Conservation (phyloP, 2,797 vertebrate species). For the Heteromormyrus szaboi region DNA sequence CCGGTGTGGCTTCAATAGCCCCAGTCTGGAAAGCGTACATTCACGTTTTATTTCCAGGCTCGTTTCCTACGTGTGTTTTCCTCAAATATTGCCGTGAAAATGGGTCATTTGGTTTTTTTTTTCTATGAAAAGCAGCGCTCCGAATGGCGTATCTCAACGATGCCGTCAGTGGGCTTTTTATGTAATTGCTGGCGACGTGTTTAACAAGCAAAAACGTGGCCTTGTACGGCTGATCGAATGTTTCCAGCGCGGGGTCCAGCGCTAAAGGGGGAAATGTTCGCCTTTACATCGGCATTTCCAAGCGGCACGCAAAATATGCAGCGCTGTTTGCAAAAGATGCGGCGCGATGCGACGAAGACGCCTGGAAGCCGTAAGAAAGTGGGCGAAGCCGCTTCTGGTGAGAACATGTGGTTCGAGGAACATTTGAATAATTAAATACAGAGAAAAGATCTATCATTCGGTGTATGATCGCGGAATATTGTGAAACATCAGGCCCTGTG, state of each 20-base stretch:
- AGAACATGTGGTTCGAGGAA: conserved; percentile 36
- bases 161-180: conserved; percentile 23
- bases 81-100: conserved; percentile 37
- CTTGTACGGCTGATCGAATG: conserved; percentile 6
- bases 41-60: conserved; percentile 27
- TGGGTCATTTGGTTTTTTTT: conserved; percentile 43
- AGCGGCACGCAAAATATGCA: conserved; percentile 7
- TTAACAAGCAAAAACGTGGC: conserved; percentile 26
- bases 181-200: conserved; percentile 20
- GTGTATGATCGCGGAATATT: conserved; percentile 28
- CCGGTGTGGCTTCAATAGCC: conserved; percentile 5
- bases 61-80: conserved; percentile 33
- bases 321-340: conserved; percentile 21
- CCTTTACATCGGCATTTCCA: conserved; percentile 17
- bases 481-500: conserved; percentile 35
- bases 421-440: conserved; percentile 44
- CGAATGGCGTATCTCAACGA: conserved; percentile 24
- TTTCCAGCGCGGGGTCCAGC: conserved; percentile 8
- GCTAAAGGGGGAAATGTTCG: background rate
- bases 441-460: conserved; percentile 37
- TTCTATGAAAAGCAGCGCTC: conserved; percentile 17
- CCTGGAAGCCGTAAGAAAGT: conserved; percentile 28
- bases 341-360: conserved; percentile 19
- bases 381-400: conserved; percentile 26
- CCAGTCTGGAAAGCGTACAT: background rate